A percentile compares a stretch with the other conserved stretches of the same genome.
phyloP scores from a whole-genome alignment of 2,113 vertebrate genomes.

The Pteropus alecto region DNA sequence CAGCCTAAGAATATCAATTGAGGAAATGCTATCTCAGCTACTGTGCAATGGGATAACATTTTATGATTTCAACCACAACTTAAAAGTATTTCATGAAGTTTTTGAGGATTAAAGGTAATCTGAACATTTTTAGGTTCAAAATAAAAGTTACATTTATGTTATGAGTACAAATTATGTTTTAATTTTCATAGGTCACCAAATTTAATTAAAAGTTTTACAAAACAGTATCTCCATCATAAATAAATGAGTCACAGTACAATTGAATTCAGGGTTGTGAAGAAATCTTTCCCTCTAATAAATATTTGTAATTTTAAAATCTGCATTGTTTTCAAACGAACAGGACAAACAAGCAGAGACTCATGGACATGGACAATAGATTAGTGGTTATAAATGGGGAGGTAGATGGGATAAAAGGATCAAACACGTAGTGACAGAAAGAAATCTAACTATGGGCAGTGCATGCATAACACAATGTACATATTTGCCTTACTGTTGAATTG shows the following conservation, averaged over 20 bases:
- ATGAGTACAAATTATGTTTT: neutral
- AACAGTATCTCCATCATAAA: neutral
- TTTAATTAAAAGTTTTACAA: neutral
- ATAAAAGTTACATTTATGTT: neutral
- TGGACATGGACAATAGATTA: no score
- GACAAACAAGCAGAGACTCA: no score
- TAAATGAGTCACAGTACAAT: neutral
- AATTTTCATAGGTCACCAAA: neutral
- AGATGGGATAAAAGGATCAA: no score
- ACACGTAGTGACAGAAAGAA: no score
- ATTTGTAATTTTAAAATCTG: neutral
- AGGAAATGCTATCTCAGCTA: neutral
- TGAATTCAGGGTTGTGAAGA: neutral
- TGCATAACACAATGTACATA: no score
- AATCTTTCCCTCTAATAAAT: neutral
- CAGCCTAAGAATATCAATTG: neutral
- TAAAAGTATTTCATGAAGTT: neutral
- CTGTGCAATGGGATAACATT: neutral
- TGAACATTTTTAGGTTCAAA: neutral
- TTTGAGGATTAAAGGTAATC: neutral
- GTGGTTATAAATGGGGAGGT: no score
- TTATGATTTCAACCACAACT: neutral
- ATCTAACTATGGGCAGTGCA: no score
- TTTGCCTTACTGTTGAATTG: no score
- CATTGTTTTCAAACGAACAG: neutral